Evolutionary conservation across 2,888 invertebrate species (phyloP), one percentile per base, ranked within the genome.

Genomic region (Pollenia labialis): DNA sequence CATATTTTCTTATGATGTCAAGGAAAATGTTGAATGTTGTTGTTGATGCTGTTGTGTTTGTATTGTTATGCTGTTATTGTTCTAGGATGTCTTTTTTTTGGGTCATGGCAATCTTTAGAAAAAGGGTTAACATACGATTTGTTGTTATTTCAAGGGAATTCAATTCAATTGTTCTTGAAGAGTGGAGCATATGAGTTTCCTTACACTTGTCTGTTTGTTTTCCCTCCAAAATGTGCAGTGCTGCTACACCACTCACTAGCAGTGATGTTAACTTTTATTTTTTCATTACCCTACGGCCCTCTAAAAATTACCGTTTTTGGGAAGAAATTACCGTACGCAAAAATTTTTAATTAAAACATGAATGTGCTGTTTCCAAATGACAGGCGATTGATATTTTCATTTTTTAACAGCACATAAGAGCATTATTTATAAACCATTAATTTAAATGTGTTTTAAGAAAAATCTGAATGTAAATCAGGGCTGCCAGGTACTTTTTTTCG

Each of bases 131-230:
- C 60, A 85, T 32, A 80, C 79, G 68, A 68, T 74, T 80, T 80
- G 79, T 85, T 85, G 84, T 68, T 75, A 46, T 85, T 74, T 80
- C 84, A 85, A 85, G 84, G 84, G 79, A 74, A 85, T 80, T 54
- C 66, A 54, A 76, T 80, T 60, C 46, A 40, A 71, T 82, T 76
- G 82, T 82, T 76, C 46, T 82, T 62, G 62, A 14, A 69, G 32
- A 76, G 46, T 74, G 50, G 11, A 60, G 68, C 50, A 60, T 72
- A 52, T 12, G 71, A 71, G 58, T 72, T 66, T 77, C 66, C 77
- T 69, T 74, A 66, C 79, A 74, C 72, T 68, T 74, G 72, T 52
- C 42, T 58, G 44, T 52, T 72, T 48, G 6, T 76, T 87, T 87
- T 87, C 87, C 87, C 84, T 81, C 87, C 84, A 84, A 87, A 89